Percentiles rank a stretch among this genome's conserved stretches.
phyloP scores from a whole-genome alignment of 2,888 invertebrate species.

The Brachypterus glaber region DNA sequence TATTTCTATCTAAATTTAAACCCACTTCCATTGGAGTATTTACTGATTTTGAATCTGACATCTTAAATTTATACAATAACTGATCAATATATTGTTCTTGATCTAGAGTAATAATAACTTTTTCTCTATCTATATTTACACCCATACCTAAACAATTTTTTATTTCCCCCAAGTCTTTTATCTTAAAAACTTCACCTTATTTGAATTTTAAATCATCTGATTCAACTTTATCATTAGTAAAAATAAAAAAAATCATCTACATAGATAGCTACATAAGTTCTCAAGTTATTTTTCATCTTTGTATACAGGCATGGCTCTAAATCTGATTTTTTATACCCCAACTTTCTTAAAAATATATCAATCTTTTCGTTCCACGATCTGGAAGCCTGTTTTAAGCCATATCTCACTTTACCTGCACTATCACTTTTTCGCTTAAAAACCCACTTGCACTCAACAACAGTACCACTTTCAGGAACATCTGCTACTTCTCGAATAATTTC shows the following conservation, averaged over 20 bases:
- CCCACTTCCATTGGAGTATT: slow-evolving; percentile 9
- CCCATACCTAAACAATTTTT: slow-evolving; percentile 7
- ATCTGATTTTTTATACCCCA: slow-evolving; percentile 11
- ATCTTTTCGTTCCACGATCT: slow-evolving; percentile 17
- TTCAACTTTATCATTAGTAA: slow-evolving; percentile 6
- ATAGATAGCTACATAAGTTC: slow-evolving; percentile 11
- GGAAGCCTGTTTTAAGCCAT: slow-evolving; percentile 21
- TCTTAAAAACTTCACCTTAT: slow-evolving; percentile 3
- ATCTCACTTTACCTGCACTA: slow-evolving; percentile 14
- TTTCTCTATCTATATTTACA: slow-evolving; percentile 2
- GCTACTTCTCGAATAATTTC: slow-evolving; percentile 5
- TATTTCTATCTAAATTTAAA: slow-evolving; percentile 3
- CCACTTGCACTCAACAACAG: slow-evolving; percentile 11
- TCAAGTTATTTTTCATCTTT: slow-evolving; percentile 5
- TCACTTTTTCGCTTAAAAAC: slow-evolving; percentile 16
- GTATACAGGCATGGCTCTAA: slow-evolving; percentile 15
- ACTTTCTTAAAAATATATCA: slow-evolving; percentile 8
- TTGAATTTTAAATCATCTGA: slow-evolving; percentile 1
- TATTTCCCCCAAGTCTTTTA: too few species aligned
- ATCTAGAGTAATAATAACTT: slow-evolving; percentile 10
- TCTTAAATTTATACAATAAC: slow-evolving; percentile 12
- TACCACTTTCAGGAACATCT: slow-evolving; percentile 6
- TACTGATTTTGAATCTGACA: slow-evolving; percentile 10
- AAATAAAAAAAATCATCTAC: slow-evolving; percentile 14
- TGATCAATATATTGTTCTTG: slow-evolving; percentile 17